These are phyloP conservation scores for Halcyon smyrnensis DNA, from an alignment of 2,797 vertebrate genomes.

Conservation along the genomic window DNA sequence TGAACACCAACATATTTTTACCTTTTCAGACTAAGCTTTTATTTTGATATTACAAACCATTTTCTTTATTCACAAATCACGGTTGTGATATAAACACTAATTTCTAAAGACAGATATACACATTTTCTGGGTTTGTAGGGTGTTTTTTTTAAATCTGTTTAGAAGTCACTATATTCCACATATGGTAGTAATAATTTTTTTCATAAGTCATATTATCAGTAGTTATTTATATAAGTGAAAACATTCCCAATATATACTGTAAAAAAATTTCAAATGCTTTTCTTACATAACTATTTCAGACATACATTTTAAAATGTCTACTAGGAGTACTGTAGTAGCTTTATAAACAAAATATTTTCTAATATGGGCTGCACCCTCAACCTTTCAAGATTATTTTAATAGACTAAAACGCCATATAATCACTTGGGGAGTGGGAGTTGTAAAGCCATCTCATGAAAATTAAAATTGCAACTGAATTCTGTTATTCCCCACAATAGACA, in stretches of 20 bases:
- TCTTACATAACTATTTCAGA: slow-evolving; percentile 83
- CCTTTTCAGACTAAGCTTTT: slow-evolving; percentile 87
- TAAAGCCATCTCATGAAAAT: slow-evolving; percentile 75
- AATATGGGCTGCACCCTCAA: slow-evolving; percentile 71
- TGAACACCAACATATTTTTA: slow-evolving; percentile 58
- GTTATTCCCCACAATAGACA: slow-evolving; percentile 73
- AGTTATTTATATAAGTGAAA: slow-evolving; percentile 87
- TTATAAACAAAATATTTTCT: slow-evolving; percentile 77
- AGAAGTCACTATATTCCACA: slow-evolving; percentile 86
- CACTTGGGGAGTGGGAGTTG: slow-evolving; percentile 66
- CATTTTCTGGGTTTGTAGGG: slow-evolving; percentile 84
- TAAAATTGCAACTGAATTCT: slow-evolving; percentile 79
- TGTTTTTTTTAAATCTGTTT: slow-evolving; percentile 78
- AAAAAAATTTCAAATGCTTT: slow-evolving; percentile 80
- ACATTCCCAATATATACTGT: slow-evolving; percentile 85
- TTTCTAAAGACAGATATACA: slow-evolving; percentile 89
- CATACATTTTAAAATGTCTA: slow-evolving; percentile 84
- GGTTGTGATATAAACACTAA: slow-evolving; percentile 88
- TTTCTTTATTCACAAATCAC: slow-evolving; percentile 89
- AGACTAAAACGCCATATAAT: slow-evolving; percentile 76
- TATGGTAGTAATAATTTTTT: slow-evolving; percentile 81
- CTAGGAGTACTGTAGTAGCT: slow-evolving; percentile 75
- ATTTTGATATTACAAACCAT: slow-evolving; percentile 90
- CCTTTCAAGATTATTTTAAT: slow-evolving; percentile 70
- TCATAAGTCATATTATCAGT: slow-evolving; percentile 84